Percentiles rank a stretch among this genome's conserved stretches.
Evolutionary conservation across 92 coral and sea anemone genomes (phyloP).

Genomic region (Zoanthus solanderi): DNA sequence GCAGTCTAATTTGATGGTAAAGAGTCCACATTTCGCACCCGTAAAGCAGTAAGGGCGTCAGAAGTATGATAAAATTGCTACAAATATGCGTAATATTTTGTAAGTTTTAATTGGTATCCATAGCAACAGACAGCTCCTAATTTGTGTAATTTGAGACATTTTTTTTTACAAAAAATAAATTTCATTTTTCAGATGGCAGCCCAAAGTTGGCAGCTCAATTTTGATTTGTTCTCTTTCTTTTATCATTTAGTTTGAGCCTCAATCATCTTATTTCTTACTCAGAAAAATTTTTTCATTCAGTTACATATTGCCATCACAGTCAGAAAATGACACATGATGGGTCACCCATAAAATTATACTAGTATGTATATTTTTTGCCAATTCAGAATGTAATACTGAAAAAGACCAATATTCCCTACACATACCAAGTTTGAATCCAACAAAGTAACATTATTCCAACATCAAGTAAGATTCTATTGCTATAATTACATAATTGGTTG

Average conservation of each 20-base stretch:
- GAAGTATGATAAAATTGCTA: no score
- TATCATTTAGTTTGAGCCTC: constrained; percentile 1
- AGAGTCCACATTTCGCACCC: no score
- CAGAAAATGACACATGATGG: constrained; percentile 1
- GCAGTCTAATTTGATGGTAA: no score
- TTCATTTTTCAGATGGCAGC: constrained; percentile 13
- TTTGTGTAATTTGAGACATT: neutral
- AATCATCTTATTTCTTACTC: constrained; percentile 14
- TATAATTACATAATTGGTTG: neutral
- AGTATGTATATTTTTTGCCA: neutral
- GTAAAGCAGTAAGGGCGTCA: no score
- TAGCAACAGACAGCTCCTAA: neutral
- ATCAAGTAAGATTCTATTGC: neutral
- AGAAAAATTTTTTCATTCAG: constrained; percentile 11
- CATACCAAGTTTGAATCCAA: constrained; percentile 1
- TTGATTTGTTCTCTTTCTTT: neutral
- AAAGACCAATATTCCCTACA: neutral
- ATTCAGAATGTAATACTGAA: constrained; percentile 10
- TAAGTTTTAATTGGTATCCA: no score
- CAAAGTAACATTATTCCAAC: constrained; percentile 6
- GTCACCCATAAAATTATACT: constrained; percentile 1
- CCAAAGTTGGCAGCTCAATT: neutral
- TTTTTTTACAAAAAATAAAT: neutral
- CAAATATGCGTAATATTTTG: no score
- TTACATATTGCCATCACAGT: neutral